phyloP scores from a whole-genome alignment of 2,113 vertebrate genomes.

The Periophthalmus modestus region DNA sequence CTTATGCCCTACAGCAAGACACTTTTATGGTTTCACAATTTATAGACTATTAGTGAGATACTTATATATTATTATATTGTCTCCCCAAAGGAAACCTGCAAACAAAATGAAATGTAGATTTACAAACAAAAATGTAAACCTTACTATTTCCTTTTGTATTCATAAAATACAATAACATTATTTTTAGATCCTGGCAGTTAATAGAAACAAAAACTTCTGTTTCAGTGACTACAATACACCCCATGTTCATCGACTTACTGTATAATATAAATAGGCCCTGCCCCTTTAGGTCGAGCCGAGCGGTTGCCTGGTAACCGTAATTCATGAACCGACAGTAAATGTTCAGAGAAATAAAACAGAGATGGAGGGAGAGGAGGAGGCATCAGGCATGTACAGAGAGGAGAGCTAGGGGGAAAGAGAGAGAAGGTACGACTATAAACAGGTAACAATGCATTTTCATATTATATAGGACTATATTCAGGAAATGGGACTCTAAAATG shows the following conservation, averaged over 20 bases:
- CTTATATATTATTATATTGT: background rate
- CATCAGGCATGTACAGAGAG: constrained; percentile 9
- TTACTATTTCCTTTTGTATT: background rate
- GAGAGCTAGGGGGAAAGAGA: background rate
- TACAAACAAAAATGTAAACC: too few species aligned
- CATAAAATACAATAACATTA: background rate
- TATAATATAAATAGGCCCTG: background rate
- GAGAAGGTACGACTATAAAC: background rate
- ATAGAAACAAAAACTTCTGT: constrained; percentile 14
- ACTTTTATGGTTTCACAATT: background rate
- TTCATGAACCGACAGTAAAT: constrained; percentile 98
- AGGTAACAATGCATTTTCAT: background rate
- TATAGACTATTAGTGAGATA: background rate
- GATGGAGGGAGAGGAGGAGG: constrained; percentile 13
- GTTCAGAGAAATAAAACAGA: constrained; percentile 92
- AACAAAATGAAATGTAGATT: background rate
- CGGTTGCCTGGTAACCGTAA: constrained; percentile 98
- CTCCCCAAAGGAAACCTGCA: too few species aligned
- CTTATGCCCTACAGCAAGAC: too few species aligned
- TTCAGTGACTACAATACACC: constrained; percentile 11
- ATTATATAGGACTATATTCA: background rate
- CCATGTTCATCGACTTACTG: background rate
- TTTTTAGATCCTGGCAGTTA: background rate
- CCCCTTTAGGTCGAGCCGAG: constrained; percentile 49
- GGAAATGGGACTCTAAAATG: background rate